phyloP scores from a whole-genome alignment of 1,140 invertebrate species.

The Lepidurus couesii region DNA sequence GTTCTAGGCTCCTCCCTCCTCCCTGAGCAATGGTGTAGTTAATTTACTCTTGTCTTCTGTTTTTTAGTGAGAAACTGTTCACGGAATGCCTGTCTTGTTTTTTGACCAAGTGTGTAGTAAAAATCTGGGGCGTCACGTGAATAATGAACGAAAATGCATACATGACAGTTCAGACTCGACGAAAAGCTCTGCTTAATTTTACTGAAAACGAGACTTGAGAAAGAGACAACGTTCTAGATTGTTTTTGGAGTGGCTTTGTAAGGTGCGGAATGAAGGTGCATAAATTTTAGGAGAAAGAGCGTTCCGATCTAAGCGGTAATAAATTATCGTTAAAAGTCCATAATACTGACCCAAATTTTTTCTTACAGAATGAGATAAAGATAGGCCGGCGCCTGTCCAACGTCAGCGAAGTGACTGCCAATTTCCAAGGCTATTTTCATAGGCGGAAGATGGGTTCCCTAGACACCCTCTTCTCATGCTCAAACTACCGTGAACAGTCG shows the following conservation, averaged over 20 bases:
- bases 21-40: conserved; percentile 11
- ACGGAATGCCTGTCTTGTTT: conserved; percentile 30
- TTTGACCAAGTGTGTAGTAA: conserved; percentile 19
- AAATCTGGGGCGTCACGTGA: neutral
- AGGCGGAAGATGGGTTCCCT: neutral
- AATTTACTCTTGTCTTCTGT: conserved; percentile 12
- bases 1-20: conserved; percentile 20
- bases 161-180: conserved; percentile 4
- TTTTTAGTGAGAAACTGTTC: conserved; percentile 23
- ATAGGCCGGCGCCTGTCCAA: neutral
- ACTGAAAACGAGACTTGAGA: neutral
- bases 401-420: conserved; percentile 5
- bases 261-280: neutral
- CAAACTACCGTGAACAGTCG: neutral
- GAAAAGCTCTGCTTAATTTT: neutral
- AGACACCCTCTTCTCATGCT: neutral
- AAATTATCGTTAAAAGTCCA: neutral
- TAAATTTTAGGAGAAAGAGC: neutral
- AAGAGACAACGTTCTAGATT: neutral
- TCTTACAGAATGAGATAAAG: conserved; percentile 11
- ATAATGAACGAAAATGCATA: conserved; percentile 13
- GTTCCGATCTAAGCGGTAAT: neutral
- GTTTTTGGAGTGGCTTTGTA: neutral
- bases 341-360: conserved; percentile 22
- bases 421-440: conserved; percentile 10